Conservation (phyloP, 2,113 vertebrate species). For the Stictonetta naevosa region DNA sequence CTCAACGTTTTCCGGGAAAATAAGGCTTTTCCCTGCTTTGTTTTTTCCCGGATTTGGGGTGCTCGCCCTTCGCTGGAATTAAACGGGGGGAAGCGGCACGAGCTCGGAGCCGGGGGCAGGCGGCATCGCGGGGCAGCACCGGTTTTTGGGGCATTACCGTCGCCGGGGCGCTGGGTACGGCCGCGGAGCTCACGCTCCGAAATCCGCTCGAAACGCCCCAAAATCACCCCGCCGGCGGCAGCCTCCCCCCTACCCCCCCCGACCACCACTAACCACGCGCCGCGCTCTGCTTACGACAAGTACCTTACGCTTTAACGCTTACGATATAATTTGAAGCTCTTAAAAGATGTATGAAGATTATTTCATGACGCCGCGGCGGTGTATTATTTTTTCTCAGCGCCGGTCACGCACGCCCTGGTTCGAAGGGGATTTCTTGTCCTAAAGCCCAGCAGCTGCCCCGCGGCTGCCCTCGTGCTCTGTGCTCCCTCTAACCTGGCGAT, state of each 20-base stretch:
- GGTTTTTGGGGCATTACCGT: background rate
- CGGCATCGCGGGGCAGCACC: background rate
- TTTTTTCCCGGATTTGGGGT: background rate
- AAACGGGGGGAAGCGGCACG: background rate
- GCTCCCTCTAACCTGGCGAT: background rate
- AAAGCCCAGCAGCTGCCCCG: background rate
- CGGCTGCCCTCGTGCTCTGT: background rate
- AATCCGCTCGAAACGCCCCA: background rate
- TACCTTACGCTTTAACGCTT: slow-evolving; percentile 63
- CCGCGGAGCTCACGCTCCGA: background rate
- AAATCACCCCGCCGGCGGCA: background rate
- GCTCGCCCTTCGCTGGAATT: background rate
- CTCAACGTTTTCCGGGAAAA: background rate
- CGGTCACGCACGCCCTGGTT: background rate
- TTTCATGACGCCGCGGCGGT: slow-evolving; percentile 56
- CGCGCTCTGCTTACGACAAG: slow-evolving; percentile 20
- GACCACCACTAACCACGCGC: slow-evolving; percentile 54
- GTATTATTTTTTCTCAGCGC: slow-evolving; percentile 50
- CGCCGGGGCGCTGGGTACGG: slow-evolving; percentile 8
- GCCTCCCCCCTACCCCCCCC: background rate
- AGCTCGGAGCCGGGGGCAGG: background rate
- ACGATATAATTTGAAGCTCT: slow-evolving; percentile 57
- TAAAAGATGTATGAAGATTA: slow-evolving; percentile 54
- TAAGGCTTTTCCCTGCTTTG: background rate
- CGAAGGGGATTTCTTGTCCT: slow-evolving; percentile 52